A percentile compares a stretch with the other conserved stretches of the same genome.
These are phyloP conservation scores for Hippocampus barbouri DNA, from an alignment of 2,113 vertebrate species.

Conservation along the genomic window DNA sequence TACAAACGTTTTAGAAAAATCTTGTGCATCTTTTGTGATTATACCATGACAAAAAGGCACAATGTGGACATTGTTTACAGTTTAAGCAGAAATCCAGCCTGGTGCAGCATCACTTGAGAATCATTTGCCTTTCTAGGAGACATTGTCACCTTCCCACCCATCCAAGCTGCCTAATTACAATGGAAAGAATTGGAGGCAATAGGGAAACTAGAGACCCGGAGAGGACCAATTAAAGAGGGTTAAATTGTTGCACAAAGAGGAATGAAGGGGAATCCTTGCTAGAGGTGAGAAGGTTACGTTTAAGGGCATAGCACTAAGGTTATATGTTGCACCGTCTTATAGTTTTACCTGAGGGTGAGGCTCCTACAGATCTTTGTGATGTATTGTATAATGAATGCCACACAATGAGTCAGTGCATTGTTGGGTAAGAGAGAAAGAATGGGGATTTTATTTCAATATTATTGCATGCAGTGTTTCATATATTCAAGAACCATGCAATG, in stretches of 20 bases:
- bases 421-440: constrained; percentile 30
- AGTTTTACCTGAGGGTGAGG: constrained; percentile 12
- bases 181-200: constrained; percentile 45
- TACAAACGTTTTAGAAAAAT: not conserved
- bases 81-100: constrained; percentile 33
- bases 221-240: constrained; percentile 6
- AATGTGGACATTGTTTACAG: constrained; percentile 31
- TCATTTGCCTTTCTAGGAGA: constrained; percentile 43
- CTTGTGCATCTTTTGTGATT: not conserved
- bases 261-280: constrained; percentile 12
- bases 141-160: constrained; percentile 49
- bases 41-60: not conserved
- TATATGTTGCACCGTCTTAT: not conserved
- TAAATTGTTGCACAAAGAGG: constrained; percentile 22
- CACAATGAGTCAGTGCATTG: constrained; percentile 30
- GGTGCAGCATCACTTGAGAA: constrained; percentile 40
- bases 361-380: constrained; percentile 18
- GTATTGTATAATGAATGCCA: constrained; percentile 23
- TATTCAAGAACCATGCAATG: constrained; percentile 31
- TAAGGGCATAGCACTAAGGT: constrained; percentile 23
- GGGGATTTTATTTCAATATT: constrained; percentile 48
- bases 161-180: constrained; percentile 53
- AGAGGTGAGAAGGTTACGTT: constrained; percentile 25
- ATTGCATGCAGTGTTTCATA: constrained; percentile 19
- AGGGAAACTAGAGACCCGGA: constrained; percentile 3